A percentile compares a stretch with the other conserved stretches of the same genome.
Evolutionary conservation across 2,113 vertebrate species (phyloP).

Genomic region (Chionodraco myersi): DNA sequence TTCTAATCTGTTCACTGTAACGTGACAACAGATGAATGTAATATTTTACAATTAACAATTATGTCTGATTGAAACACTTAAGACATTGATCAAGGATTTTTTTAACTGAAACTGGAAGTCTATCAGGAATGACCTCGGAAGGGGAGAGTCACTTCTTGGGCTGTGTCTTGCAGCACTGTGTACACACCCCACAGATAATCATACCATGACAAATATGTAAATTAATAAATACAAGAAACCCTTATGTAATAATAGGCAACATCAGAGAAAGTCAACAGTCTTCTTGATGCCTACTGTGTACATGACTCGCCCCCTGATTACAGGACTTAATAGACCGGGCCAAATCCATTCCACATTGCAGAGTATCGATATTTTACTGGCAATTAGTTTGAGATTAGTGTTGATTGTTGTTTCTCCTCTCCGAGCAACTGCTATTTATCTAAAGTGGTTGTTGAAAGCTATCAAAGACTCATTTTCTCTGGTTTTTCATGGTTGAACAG

Average conservation of each 20-base stretch:
- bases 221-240: not conserved
- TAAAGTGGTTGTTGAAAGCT: not conserved
- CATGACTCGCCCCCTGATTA: constrained; percentile 10
- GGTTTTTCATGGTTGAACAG: not conserved
- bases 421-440: constrained; percentile 2
- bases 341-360: constrained; percentile 2
- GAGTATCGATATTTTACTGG: constrained; percentile 24
- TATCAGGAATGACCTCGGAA: too few species aligned
- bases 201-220: too few species aligned
- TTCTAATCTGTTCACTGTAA: too few species aligned
- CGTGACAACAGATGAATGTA: too few species aligned
- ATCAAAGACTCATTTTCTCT: constrained; percentile 3
- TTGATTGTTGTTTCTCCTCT: constrained; percentile 22
- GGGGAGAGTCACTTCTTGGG: too few species aligned
- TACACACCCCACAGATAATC: too few species aligned
- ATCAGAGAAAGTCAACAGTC: not conserved
- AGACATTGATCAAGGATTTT: too few species aligned
- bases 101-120: too few species aligned
- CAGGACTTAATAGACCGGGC: not conserved
- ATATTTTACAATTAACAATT: too few species aligned
- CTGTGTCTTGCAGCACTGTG: too few species aligned
- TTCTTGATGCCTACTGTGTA: not conserved
- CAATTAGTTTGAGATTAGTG: constrained; percentile 31
- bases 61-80: too few species aligned
- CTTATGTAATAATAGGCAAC: not conserved